Evolutionary conservation across 1,140 invertebrate genomes (phyloP).

Genomic region (Sweltsa coloradensis): DNA sequence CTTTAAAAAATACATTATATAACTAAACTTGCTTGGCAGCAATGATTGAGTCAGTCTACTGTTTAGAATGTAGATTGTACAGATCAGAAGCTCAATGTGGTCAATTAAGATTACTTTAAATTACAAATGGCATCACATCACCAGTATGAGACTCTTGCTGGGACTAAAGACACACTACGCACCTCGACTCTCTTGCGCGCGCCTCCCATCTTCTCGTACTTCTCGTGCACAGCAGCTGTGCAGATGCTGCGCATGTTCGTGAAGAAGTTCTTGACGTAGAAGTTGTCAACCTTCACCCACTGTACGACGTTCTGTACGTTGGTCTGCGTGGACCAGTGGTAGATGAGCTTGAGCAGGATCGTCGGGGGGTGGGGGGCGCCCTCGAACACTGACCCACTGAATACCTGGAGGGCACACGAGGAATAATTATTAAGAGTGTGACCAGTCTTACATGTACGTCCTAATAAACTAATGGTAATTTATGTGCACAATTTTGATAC

Average conservation of each 20-base stretch:
- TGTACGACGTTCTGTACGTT: conserved; percentile 75
- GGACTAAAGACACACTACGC: conserved; percentile 3
- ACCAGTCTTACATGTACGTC: too few relatives aligned
- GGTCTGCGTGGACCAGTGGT: conserved; percentile 83
- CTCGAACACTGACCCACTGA: conserved; percentile 75
- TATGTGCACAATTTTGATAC: too few relatives aligned
- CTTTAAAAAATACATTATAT: too few relatives aligned
- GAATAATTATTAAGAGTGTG: not conserved
- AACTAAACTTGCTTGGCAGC: too few relatives aligned
- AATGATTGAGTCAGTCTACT: too few relatives aligned
- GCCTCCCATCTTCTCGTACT: conserved; percentile 56
- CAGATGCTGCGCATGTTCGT: conserved; percentile 65
- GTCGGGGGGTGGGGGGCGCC: conserved; percentile 66
- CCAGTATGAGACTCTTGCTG: too few relatives aligned
- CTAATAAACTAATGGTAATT: too few relatives aligned
- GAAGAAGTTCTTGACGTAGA: conserved; percentile 64
- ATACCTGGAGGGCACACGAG: conserved; percentile 32
- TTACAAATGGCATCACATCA: too few relatives aligned
- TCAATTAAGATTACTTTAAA: too few relatives aligned
- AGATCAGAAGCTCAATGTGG: too few relatives aligned
- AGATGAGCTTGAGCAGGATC: conserved; percentile 68
- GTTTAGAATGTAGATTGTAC: too few relatives aligned
- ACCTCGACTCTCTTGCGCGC: conserved; percentile 46
- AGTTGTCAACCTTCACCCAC: conserved; percentile 73
- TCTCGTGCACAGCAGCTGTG: conserved; percentile 62